Base-by-base conservation (phyloP, 2,797 vertebrate genomes). In the Australoheros facetus region DNA sequence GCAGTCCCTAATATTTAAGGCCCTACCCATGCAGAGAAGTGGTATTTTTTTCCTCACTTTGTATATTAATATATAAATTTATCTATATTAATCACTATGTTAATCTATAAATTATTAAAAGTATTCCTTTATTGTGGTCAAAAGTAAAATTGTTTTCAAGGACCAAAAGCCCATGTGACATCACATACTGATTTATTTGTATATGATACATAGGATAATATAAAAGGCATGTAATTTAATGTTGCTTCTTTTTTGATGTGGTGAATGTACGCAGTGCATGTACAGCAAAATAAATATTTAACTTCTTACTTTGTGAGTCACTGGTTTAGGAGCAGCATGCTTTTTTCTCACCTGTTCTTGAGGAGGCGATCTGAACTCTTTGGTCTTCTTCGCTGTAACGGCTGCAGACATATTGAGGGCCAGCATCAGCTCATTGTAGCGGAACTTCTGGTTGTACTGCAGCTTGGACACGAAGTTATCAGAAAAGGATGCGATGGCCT, bases 341-440 rank as follows among this genome's bases (percentile, higher is more conserved):
- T 12, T 32, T 32, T 32, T 39, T 45, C 87, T 82, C 83, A 99
- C 98, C 97, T 99, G 98, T 73, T 99, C 98, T 91, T 99, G 98
- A 7, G 98, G 98, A n/a, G 98, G 98, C 3, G 98, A 99, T 28
- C 98, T 96, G 89, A 99, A 99, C 94, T 99, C 98, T 90, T 96
- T 97, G 66, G 98, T 99, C 90, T 99, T 99, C 90, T 96, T 97
- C 55, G 98, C 98, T 0, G 98, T 99, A 45, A 99, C 92, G 10
- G 98, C 98, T 0, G 98, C 98, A 7, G 98, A 99, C 98, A 99
- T 99, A 90, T 99, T 99, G 84, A 99, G 95, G 48, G 98, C 98
- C 93, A 96, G 96, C 98, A 99, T 99, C 86, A 99, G 96, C 90
- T 99, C 98, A 19, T 98, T 98, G 93, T 99, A 99, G 74, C 98